Conservation (phyloP, 2,797 vertebrate genomes). For the Fringilla coelebs region DNA sequence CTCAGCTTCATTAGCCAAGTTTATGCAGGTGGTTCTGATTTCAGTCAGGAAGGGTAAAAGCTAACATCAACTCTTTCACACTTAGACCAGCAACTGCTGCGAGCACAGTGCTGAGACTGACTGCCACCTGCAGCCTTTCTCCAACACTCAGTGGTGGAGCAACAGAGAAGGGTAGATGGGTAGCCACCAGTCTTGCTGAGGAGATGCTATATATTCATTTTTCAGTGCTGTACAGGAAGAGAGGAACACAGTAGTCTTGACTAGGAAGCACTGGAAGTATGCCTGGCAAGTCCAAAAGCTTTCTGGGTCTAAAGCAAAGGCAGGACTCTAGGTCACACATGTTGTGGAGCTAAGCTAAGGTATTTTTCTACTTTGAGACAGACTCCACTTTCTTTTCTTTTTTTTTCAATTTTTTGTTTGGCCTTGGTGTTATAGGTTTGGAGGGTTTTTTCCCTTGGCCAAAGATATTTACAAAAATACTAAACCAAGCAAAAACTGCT, state of each 20-base stretch:
- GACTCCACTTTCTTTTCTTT: neutral
- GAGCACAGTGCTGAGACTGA: neutral
- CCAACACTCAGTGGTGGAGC: neutral
- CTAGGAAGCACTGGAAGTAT: neutral
- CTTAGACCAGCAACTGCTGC: neutral
- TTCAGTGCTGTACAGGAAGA: neutral
- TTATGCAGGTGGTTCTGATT: neutral
- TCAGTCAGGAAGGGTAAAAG: neutral
- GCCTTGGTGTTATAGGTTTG: neutral
- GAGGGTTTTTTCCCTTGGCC: rapidly evolving
- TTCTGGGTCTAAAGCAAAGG: neutral
- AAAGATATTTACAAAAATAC: neutral
- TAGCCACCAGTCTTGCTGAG: neutral
- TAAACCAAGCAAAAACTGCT: neutral
- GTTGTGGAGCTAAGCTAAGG: neutral
- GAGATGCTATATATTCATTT: neutral
- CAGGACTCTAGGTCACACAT: neutral
- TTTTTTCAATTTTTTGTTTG: rapidly evolving
- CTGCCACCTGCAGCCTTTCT: neutral
- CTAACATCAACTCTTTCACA: neutral
- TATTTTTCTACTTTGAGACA: neutral
- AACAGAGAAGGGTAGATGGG: neutral
- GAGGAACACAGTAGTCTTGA: neutral
- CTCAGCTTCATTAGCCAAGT: neutral
- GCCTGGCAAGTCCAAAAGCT: neutral